phyloP scores from a whole-genome alignment of 30 jellyfish, hydroid and myxozoan species.

The Hydractinia symbiolongicarpus region DNA sequence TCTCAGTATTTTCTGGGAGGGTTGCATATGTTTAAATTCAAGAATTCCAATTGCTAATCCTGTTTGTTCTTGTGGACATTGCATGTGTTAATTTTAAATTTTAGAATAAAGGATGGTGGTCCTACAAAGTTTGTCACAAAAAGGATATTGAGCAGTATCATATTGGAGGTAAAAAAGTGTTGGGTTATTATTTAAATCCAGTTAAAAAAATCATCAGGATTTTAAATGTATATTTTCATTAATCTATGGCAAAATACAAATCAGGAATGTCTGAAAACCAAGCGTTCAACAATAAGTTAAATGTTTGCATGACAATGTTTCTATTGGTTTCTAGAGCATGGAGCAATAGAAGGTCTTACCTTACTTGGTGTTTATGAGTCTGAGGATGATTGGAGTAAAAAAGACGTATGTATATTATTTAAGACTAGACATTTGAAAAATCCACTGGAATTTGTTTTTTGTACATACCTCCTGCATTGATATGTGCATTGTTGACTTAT shows the following conservation, averaged over 20 bases:
- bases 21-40: no score
- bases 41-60: no score
- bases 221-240: neutral
- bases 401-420: constrained; percentile 19
- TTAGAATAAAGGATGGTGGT: constrained; percentile 91
- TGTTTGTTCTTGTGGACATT: no score
- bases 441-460: no score
- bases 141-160: constrained; percentile 65
- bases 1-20: no score
- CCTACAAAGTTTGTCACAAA: constrained; percentile 77
- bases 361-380: constrained; percentile 81
- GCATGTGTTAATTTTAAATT: neutral
- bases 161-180: constrained; percentile 33
- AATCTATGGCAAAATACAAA: neutral
- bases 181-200: neutral
- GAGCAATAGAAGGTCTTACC: constrained; percentile 20
- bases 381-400: constrained; percentile 61
- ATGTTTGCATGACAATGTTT: neutral
- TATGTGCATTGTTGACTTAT: no score
- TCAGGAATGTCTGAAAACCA: neutral
- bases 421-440: no score
- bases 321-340: neutral
- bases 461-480: no score
- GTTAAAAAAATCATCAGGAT: neutral
- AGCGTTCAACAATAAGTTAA: neutral